Evolutionary conservation across 2,888 invertebrate genomes (phyloP).

Genomic region (Pseudanteris insignis): DNA sequence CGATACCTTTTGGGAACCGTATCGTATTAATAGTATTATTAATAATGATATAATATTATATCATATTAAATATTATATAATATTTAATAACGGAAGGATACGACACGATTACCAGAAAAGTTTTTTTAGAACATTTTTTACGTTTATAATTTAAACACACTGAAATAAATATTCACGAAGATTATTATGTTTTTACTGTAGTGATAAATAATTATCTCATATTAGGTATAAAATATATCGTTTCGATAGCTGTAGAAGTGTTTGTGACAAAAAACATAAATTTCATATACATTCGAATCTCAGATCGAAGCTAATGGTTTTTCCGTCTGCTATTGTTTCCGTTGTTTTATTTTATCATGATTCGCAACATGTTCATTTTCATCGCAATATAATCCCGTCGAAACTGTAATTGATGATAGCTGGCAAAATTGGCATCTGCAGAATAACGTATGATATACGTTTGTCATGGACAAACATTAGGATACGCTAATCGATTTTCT

Average conservation of each 20-base stretch:
- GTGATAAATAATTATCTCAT: background rate
- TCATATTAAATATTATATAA: no score
- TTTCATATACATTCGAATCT: constrained; percentile 29
- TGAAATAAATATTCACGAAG: no score
- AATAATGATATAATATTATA: no score
- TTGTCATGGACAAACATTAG: background rate
- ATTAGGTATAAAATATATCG: no score
- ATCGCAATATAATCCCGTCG: constrained; percentile 7
- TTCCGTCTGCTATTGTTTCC: constrained; percentile 2
- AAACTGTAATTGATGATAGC: constrained; percentile 31
- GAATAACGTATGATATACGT: constrained; percentile 1
- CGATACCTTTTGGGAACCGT: no score
- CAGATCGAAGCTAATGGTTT: background rate
- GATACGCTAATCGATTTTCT: no score
- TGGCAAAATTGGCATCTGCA: constrained; percentile 36
- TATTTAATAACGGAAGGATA: no score
- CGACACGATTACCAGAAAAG: no score
- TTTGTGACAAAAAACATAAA: constrained; percentile 29
- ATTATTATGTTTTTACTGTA: background rate
- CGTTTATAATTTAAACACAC: no score
- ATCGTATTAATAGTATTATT: no score
- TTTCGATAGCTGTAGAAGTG: no score
- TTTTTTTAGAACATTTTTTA: no score
- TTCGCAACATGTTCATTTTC: constrained; percentile 32
- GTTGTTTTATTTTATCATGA: constrained; percentile 23